Evolutionary conservation across 2,113 vertebrate genomes (phyloP).

Genomic region (Jacana jacana): DNA sequence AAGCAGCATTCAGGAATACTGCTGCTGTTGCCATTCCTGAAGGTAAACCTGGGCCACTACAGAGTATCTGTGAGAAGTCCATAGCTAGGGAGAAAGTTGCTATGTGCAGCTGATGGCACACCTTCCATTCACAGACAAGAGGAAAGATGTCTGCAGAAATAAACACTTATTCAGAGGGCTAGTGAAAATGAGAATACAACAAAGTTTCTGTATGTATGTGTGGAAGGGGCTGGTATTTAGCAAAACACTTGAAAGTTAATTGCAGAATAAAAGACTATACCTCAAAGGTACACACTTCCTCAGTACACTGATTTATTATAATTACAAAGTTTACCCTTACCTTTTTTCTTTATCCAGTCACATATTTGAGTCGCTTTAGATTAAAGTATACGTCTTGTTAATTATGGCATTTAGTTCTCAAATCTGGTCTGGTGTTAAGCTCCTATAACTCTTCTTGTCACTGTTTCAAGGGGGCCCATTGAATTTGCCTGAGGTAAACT

Average conservation of each 20-base stretch:
- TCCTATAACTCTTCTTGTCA: slow-evolving; percentile 51
- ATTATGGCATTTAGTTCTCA: slow-evolving; percentile 73
- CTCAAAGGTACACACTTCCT: slow-evolving; percentile 59
- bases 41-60: background rate
- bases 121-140: background rate
- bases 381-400: slow-evolving; percentile 75
- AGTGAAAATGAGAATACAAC: background rate
- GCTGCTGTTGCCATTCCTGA: background rate
- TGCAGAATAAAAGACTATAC: slow-evolving; percentile 60
- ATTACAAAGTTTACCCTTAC: slow-evolving; percentile 73
- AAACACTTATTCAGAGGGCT: background rate
- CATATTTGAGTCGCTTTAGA: slow-evolving; percentile 76
- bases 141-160: background rate
- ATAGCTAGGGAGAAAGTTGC: background rate
- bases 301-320: slow-evolving; percentile 65
- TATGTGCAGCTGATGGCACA: background rate
- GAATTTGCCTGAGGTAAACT: slow-evolving; percentile 72
- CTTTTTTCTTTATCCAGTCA: slow-evolving; percentile 80
- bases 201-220: background rate
- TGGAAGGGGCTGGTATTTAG: slow-evolving; percentile 1
- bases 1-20: rapidly evolving
- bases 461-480: slow-evolving; percentile 63
- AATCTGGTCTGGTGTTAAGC: slow-evolving; percentile 69
- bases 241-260: slow-evolving; percentile 61
- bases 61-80: background rate